These are phyloP conservation scores for Eupithecia dodoneata DNA, from an alignment of 2,888 invertebrate species.

Conservation along the genomic window DNA sequence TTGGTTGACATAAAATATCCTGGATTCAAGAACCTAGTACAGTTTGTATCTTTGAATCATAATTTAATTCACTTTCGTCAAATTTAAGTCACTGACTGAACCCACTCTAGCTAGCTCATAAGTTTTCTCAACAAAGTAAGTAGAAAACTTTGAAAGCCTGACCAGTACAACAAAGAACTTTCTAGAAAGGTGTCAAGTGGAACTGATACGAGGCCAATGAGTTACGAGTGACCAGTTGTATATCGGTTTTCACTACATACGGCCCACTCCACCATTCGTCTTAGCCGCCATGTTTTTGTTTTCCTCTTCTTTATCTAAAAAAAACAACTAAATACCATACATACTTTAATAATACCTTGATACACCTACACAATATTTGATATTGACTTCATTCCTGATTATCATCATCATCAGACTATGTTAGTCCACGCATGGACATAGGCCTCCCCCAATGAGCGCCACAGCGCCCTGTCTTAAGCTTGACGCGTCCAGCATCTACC, in stretches of 20 bases:
- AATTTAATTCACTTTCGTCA: background rate
- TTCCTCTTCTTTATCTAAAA: background rate
- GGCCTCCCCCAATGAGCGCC: no score
- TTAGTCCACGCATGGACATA: no score
- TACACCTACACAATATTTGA: no score
- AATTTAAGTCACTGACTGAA: background rate
- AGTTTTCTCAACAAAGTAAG: background rate
- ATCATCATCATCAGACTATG: no score
- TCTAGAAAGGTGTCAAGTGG: slow-evolving; percentile 14
- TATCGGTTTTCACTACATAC: background rate
- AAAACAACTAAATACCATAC: no score
- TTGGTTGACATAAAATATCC: no score
- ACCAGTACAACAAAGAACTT: slow-evolving; percentile 1
- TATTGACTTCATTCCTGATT: no score
- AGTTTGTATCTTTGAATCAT: background rate
- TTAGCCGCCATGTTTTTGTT: background rate
- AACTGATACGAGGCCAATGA: slow-evolving; percentile 18
- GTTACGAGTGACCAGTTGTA: slow-evolving; percentile 44
- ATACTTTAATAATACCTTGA: no score
- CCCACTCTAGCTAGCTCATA: background rate
- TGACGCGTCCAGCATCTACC: no score
- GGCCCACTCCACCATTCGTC: background rate
- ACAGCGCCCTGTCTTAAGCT: no score
- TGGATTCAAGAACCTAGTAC: no score
- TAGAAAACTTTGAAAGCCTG: slow-evolving; percentile 2